Evolutionary conservation across 2,888 invertebrate genomes (phyloP).

Genomic region (Ceramica pisi): DNA sequence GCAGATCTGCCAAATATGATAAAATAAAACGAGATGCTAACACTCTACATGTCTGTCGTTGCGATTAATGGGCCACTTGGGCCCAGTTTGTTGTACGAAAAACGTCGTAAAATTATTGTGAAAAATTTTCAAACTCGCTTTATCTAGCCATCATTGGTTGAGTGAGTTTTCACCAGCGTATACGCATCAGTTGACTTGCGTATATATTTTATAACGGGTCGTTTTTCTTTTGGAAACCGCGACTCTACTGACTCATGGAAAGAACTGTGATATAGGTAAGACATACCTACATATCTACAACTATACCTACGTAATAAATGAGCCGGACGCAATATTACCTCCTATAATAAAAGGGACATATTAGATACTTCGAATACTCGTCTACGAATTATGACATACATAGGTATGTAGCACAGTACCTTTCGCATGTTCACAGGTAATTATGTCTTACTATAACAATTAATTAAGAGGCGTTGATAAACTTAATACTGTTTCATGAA

Average conservation of each 20-base stretch:
- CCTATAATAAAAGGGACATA: slow-evolving; percentile 2
- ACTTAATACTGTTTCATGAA: neutral
- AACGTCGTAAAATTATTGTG: too few species aligned
- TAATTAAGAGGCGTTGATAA: neutral
- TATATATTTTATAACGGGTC: too few species aligned
- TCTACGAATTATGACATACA: neutral
- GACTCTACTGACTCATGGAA: neutral
- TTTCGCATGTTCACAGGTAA: slow-evolving; percentile 10
- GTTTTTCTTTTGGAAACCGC: too few species aligned
- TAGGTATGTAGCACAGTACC: neutral
- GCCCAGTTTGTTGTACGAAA: too few species aligned
- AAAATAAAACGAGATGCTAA: slow-evolving; percentile 11
- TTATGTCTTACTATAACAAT: slow-evolving; percentile 10
- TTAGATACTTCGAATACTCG: neutral
- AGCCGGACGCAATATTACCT: neutral
- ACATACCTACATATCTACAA: neutral
- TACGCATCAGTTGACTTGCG: too few species aligned
- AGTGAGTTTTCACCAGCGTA: too few species aligned
- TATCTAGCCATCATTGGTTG: too few species aligned
- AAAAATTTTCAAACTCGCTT: too few species aligned
- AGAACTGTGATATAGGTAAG: slow-evolving; percentile 1
- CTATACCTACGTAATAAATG: slow-evolving; percentile 6
- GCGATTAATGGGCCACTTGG: neutral
- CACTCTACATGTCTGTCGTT: slow-evolving; percentile 3
- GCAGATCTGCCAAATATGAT: slow-evolving; percentile 17